These are phyloP conservation scores for Limnothrissa miodon DNA, from an alignment of 2,113 vertebrate species.

Conservation along the genomic window DNA sequence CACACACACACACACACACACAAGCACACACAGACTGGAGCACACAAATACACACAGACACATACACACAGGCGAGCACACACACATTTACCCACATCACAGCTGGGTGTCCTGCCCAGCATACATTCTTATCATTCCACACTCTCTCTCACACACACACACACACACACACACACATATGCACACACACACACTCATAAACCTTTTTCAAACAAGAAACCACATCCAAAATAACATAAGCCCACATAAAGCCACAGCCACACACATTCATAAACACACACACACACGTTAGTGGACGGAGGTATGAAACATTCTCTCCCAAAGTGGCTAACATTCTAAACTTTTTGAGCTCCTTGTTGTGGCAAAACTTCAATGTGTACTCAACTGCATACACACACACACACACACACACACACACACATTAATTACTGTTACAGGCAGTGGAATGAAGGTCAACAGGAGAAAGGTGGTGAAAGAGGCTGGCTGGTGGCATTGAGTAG, in stretches of 20 bases:
- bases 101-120: background rate
- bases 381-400: no score
- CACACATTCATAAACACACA: background rate
- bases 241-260: no score
- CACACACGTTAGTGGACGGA: background rate
- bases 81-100: constrained; percentile 4
- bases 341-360: background rate
- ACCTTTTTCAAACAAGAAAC: background rate
- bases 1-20: background rate
- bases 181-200: background rate
- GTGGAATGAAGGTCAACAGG: background rate
- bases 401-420: no score
- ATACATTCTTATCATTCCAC: background rate
- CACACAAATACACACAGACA: no score
- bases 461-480: background rate
- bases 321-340: background rate
- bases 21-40: no score
- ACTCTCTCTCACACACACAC: background rate
- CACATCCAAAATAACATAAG: no score
- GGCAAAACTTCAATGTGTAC: constrained; percentile 14
- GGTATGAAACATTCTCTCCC: background rate
- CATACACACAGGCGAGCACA: background rate
- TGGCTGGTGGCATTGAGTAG: background rate
- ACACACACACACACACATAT: background rate
- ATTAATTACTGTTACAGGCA: background rate